Evolutionary conservation across 2,888 invertebrate genomes (phyloP), one percentile per base, ranked within the genome.

Genomic region (Stenichneumon culpator): DNA sequence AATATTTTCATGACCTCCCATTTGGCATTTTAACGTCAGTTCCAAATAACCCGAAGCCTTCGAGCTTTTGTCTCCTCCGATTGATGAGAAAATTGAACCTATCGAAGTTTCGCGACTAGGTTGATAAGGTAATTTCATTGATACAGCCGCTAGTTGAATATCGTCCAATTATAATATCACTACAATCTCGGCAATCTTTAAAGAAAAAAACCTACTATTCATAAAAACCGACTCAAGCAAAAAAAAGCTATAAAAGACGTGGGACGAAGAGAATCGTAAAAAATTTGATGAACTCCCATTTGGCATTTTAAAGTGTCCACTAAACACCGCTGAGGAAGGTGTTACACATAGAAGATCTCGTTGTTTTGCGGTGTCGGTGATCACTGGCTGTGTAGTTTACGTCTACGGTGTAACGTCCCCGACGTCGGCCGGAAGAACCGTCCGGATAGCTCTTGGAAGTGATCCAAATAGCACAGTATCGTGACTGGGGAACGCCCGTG

Each of bases 381-480:
- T 22, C 3, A 19, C 50, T 74, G 63, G 25, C 39, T 60, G 69
- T 70, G 65, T n/a, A 57, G 70, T 78, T 25, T 69, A 60, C 44
- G 14, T 16, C 44, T n/a, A 36, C 11, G 0, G 36, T 67, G 44
- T 57, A 60, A 65, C 54, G 44, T 60, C n/a, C 75, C 28, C 73
- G 70, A 68, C 75, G 81, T 83, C 79, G 75, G 82, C 75, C 70
- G 83, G 82, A 78, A 73, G 73, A 82, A 79, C 28, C 70, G 83
- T 88, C 86, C 86, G 87, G 86, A 81, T 83, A 86, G 84, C 60
- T 86, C 69, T 79, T 89, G 89, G 90, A 89, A 63, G 28, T 57
- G 28, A 28, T 88, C 90, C 90, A 90, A 87, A 87, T 88, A 83
- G 69, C 44, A 28, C 54, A 36, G 69, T 65, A 74, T 28, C 28